A percentile compares a stretch with the other conserved stretches of the same genome.
These are phyloP conservation scores for Protomyctophum bolini DNA, from an alignment of 2,113 vertebrate species.

Conservation along the genomic window DNA sequence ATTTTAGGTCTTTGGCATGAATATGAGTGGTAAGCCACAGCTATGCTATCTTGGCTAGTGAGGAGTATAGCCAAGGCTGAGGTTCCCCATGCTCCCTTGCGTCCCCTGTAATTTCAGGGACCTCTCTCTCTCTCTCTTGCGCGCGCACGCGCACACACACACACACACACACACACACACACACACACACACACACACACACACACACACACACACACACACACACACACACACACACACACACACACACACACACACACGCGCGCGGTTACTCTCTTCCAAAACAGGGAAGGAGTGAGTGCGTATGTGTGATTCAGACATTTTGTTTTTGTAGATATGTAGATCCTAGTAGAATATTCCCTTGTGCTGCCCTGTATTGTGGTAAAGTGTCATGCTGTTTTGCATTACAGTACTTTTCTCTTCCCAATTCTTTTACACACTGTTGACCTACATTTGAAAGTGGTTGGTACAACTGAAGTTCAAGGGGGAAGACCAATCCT, in stretches of 20 bases:
- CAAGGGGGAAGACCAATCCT: too few species aligned
- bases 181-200: slow-evolving; percentile 2
- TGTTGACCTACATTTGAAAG: slow-evolving; percentile 28
- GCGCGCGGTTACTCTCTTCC: background rate
- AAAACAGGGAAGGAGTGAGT: slow-evolving; percentile 48
- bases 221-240: slow-evolving; percentile 19
- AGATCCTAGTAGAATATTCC: slow-evolving; percentile 32
- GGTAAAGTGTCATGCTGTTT: slow-evolving; percentile 25
- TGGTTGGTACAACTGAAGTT: too few species aligned
- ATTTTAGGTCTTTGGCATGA: slow-evolving; percentile 73
- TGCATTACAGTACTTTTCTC: slow-evolving; percentile 21
- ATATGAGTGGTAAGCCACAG: slow-evolving; percentile 73
- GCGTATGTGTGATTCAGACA: slow-evolving; percentile 52
- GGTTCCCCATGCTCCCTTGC: slow-evolving; percentile 68
- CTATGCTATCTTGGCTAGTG: slow-evolving; percentile 77
- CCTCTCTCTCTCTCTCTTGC: slow-evolving; percentile 48
- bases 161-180: slow-evolving; percentile 52
- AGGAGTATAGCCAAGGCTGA: slow-evolving; percentile 67
- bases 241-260: background rate
- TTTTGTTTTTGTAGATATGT: slow-evolving; percentile 56
- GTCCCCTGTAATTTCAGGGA: slow-evolving; percentile 78
- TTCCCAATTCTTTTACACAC: slow-evolving; percentile 31
- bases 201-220: slow-evolving; percentile 37
- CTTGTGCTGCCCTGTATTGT: slow-evolving; percentile 41
- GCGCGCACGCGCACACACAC: slow-evolving; percentile 26